These are phyloP conservation scores for Hippocampus barbouri DNA, from an alignment of 2,113 vertebrate genomes.

Conservation along the genomic window DNA sequence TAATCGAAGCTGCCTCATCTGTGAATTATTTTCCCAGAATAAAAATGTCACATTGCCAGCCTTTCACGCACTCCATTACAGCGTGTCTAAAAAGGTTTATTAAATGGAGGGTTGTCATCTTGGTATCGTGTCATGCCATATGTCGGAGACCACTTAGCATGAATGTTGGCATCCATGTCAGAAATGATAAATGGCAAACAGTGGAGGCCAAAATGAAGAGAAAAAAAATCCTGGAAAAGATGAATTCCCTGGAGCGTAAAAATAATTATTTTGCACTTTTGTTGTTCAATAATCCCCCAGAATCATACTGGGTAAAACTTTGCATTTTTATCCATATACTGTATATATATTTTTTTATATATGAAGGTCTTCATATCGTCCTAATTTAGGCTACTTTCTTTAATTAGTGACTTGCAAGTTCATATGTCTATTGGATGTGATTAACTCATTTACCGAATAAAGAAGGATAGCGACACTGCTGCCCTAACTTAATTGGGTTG, in stretches of 20 bases:
- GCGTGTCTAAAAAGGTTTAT: constrained; percentile 1
- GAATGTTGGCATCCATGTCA: constrained; percentile 1
- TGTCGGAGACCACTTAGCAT: constrained; percentile 18
- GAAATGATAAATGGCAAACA: constrained; percentile 8
- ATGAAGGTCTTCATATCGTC: no score
- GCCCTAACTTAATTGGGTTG: no score
- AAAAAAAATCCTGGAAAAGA: not conserved
- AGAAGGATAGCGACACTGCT: no score
- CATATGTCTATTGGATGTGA: no score
- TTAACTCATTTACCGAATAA: no score
- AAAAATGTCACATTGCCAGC: constrained; percentile 11
- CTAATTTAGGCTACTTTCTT: no score
- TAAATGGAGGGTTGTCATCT: constrained; percentile 10
- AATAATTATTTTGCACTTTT: not conserved
- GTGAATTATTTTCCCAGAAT: constrained; percentile 5
- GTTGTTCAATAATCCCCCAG: not conserved
- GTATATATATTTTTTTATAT: not conserved
- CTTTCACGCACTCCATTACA: constrained; percentile 15
- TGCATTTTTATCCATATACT: not conserved
- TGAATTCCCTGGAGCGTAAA: not conserved
- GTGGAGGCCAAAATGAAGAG: not conserved
- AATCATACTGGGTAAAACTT: not conserved
- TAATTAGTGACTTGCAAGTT: no score
- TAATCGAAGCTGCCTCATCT: constrained; percentile 11
- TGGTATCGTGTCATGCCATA: constrained; percentile 3